These are phyloP conservation scores for Sebastes taczanowskii DNA, from an alignment of 2,797 vertebrate species.

Conservation along the genomic window DNA sequence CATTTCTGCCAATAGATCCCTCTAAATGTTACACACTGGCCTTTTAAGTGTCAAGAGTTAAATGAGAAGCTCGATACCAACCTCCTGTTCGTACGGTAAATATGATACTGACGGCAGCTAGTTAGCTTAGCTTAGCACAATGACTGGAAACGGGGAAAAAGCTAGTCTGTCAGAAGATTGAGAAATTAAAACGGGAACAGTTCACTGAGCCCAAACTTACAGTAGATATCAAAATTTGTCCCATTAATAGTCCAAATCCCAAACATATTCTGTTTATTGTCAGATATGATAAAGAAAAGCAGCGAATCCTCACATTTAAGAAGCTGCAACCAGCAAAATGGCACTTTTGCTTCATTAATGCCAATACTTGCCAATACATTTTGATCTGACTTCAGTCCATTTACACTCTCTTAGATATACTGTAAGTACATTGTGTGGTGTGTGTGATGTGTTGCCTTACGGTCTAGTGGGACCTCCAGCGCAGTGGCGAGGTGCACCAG, in stretches of 20 bases:
- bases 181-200: background rate
- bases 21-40: too few relatives aligned
- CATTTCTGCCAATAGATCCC: too few relatives aligned
- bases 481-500: conserved; percentile 86
- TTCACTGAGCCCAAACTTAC: background rate
- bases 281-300: background rate
- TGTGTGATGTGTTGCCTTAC: conserved; percentile 83
- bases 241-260: background rate
- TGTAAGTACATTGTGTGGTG: background rate
- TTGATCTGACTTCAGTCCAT: background rate
- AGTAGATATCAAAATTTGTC: background rate
- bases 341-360: background rate
- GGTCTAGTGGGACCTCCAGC: conserved; percentile 95
- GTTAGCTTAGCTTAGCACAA: background rate
- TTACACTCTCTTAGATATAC: background rate
- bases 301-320: background rate
- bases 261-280: background rate
- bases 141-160: background rate
- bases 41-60: background rate
- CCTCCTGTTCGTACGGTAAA: background rate
- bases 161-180: background rate
- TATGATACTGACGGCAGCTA: background rate
- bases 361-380: background rate
- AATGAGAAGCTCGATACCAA: background rate
- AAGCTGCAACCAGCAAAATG: background rate